These are phyloP conservation scores for Adelges cooleyi DNA, from an alignment of 1,140 invertebrate species.

Conservation along the genomic window DNA sequence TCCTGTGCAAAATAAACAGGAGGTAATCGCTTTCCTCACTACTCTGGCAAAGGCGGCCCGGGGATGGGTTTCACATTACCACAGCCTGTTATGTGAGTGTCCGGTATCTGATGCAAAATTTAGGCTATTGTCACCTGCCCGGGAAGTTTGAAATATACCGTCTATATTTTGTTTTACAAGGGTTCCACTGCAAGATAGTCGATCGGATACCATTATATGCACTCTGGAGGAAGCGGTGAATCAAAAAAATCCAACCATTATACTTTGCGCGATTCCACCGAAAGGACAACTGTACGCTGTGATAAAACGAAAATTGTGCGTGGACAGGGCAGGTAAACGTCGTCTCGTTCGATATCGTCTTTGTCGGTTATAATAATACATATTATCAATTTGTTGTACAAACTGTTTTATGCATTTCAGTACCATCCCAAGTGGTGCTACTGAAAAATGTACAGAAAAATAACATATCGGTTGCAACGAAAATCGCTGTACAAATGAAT, in stretches of 20 bases:
- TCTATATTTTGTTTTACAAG: constrained; percentile 23
- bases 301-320: constrained; percentile 73
- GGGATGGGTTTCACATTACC: background rate
- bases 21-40: background rate
- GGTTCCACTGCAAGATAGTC: background rate
- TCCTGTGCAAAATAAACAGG: background rate
- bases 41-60: background rate
- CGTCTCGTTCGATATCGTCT: too few relatives aligned
- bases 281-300: constrained; percentile 56
- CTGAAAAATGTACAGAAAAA: constrained; percentile 43
- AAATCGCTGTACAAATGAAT: constrained; percentile 71
- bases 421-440: constrained; percentile 64
- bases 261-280: constrained; percentile 36
- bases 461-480: constrained; percentile 67
- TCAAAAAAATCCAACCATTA: background rate
- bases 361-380: too few relatives aligned
- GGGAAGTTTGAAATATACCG: too few relatives aligned
- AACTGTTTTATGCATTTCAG: too few relatives aligned
- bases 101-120: background rate
- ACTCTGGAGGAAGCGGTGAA: background rate
- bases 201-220: background rate
- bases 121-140: background rate
- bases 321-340: constrained; percentile 51
- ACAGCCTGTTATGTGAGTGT: constrained; percentile 18
- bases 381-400: too few relatives aligned